Evolutionary conservation across 2,888 invertebrate species (phyloP).

Genomic region (Tetanocera ferruginea): DNA sequence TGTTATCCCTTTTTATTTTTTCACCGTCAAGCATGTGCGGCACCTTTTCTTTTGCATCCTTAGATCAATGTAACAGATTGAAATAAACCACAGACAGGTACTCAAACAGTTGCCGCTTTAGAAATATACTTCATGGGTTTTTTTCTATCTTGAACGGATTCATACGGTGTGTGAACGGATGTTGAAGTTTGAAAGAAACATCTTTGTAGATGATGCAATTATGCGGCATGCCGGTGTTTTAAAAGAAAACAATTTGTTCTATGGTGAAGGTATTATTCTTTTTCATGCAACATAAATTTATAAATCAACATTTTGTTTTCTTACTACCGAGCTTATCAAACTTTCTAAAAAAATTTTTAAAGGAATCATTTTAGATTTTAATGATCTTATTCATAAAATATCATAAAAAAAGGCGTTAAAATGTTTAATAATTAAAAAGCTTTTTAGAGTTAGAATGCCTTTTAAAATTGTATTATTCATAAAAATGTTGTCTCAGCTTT

Average conservation of each 20-base stretch:
- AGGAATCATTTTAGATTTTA: too few relatives aligned
- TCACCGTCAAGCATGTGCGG: neutral
- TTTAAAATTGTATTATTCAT: too few relatives aligned
- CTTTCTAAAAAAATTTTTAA: too few relatives aligned
- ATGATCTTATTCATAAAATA: too few relatives aligned
- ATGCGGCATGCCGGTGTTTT: neutral
- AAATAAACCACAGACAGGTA: slow-evolving; percentile 6
- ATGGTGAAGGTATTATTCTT: neutral
- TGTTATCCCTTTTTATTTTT: slow-evolving; percentile 42
- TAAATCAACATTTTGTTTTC: too few relatives aligned
- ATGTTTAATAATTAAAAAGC: too few relatives aligned
- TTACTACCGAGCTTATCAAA: too few relatives aligned
- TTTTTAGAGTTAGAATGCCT: too few relatives aligned
- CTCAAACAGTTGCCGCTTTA: slow-evolving; percentile 9
- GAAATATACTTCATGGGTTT: neutral
- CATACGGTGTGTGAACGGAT: slow-evolving; percentile 54
- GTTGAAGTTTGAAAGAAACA: slow-evolving; percentile 48
- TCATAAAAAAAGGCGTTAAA: too few relatives aligned
- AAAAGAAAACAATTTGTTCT: neutral
- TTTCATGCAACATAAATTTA: neutral
- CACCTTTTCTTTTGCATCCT: neutral
- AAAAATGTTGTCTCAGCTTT: too few relatives aligned
- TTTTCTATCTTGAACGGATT: slow-evolving; percentile 45
- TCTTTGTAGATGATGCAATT: neutral
- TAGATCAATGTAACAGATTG: slow-evolving; percentile 11